Evolutionary conservation across 2,797 vertebrate species (phyloP), one percentile per base, ranked within the genome.

Genomic region (Sylvia borin): DNA sequence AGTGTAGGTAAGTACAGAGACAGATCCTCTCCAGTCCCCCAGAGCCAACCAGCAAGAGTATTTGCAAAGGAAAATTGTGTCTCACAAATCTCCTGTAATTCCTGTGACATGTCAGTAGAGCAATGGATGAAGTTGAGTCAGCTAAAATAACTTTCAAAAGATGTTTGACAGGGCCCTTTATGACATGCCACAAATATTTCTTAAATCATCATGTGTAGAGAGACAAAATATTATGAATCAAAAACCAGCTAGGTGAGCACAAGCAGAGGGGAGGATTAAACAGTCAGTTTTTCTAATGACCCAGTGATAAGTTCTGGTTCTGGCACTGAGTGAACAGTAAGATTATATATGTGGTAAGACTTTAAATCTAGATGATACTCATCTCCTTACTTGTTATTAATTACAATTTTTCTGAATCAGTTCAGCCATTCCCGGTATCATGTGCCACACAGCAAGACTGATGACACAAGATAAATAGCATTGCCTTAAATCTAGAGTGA

Each of bases 101-200:
- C 71, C 66, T 93, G 81, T 2, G 6, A 78, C 36, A 72, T 72
- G 62, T 79, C 80, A 74, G 68, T 81, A 90, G 55, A 91, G 70
- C 60, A 86, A 74, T 43, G 50, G 71, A 92, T 87, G 65, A 88
- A 94, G 71, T 81, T 76, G 83, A 93, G 83, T 64, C 83, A 81
- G 79, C 32, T 88, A 85, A 95, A 94, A 92, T 88, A 92, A 92
- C 82, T 94, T 95, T 84, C 51, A 27, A 57, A 94, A 93, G 42
- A 21, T 88, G 34, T 85, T 94, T 95, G 93, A 84, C 82, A 86
- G 64, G 48, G 55, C 78, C 74, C 79, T 92, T 90, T 86, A 87
- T 78, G 85, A 93, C 55, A 51, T 9, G 10, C 82, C 91, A 66
- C 73, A 88, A 90, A 84, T 84, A 92, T 88, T 90, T 95, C 74